Percentiles rank a stretch among this genome's conserved stretches.
These are phyloP conservation scores for Scaptodrosophila latifasciaeformis DNA, from an alignment of 2,888 invertebrate species.

Conservation along the genomic window DNA sequence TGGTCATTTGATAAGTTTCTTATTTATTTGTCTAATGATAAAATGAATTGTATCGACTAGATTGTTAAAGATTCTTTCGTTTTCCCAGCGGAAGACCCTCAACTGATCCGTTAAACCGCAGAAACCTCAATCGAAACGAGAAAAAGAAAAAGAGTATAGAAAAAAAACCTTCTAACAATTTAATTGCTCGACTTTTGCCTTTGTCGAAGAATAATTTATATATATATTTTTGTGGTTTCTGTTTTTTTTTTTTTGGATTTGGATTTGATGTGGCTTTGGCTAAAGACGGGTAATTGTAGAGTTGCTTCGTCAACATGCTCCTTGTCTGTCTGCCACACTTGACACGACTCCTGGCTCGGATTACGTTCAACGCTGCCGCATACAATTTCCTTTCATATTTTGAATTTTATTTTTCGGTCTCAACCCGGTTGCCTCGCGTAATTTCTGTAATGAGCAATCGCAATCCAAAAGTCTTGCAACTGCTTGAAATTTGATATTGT, in stretches of 20 bases:
- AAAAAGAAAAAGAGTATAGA: too few species aligned
- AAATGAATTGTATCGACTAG: conserved; percentile 30
- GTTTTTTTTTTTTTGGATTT: too few species aligned
- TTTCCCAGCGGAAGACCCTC: conserved; percentile 23
- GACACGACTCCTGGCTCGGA: conserved; percentile 58
- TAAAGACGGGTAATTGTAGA: conserved; percentile 34
- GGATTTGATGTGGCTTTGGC: conserved; percentile 40
- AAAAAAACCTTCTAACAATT: conserved; percentile 45
- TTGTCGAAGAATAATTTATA: too few species aligned
- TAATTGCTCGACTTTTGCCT: conserved; percentile 38
- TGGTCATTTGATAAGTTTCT: too few species aligned
- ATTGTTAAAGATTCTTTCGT: too few species aligned
- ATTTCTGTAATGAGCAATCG: conserved; percentile 36
- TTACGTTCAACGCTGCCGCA: conserved; percentile 38
- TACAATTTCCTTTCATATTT: conserved; percentile 29
- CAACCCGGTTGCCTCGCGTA: conserved; percentile 28
- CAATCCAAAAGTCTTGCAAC: conserved; percentile 24
- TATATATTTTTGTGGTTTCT: too few species aligned
- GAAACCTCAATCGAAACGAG: neutral
- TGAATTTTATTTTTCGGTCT: conserved; percentile 22
- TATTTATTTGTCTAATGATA: too few species aligned
- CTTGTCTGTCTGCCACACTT: conserved; percentile 48
- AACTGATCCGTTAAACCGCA: conserved; percentile 1
- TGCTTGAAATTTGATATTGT: conserved; percentile 56
- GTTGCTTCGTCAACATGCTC: conserved; percentile 3